Conservation (phyloP, 2,113 vertebrate species). For the Prunella fulvescens region DNA sequence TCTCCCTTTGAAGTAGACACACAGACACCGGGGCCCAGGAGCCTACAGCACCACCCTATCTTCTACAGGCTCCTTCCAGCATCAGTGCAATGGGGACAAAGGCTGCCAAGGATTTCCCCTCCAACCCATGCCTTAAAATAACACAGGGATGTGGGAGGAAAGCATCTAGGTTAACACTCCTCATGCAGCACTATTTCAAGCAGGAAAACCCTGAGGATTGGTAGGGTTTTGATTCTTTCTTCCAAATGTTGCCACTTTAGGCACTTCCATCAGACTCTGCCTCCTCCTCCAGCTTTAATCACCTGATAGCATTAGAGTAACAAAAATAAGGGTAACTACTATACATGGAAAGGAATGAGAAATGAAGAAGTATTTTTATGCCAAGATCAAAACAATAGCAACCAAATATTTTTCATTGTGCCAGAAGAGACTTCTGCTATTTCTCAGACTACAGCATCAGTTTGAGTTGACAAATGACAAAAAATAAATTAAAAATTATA, state of each 20-base stretch:
- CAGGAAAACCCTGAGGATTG: not conserved
- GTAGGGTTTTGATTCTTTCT: not conserved
- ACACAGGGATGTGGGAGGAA: not conserved
- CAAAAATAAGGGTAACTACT: constrained; percentile 23
- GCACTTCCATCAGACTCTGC: not conserved
- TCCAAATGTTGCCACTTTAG: not conserved
- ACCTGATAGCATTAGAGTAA: not conserved
- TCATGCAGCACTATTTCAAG: not conserved
- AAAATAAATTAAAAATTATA: not conserved
- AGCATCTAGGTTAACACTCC: not conserved
- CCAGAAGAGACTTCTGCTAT: not conserved
- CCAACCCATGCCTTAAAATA: not conserved
- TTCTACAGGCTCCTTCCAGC: not conserved
- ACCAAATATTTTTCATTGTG: not conserved
- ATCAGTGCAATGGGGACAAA: not conserved
- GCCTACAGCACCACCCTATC: fast-evolving
- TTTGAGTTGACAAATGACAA: not conserved
- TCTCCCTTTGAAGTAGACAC: not conserved
- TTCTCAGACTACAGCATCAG: not conserved
- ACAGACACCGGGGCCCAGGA: fast-evolving
- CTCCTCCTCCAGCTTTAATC: not conserved
- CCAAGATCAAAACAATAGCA: constrained; percentile 9
- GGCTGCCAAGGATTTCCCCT: not conserved
- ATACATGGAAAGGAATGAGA: constrained; percentile 3
- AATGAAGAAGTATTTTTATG: not conserved